phyloP scores from a whole-genome alignment of 2,888 invertebrate species.

The Priocnemis perturbator region DNA sequence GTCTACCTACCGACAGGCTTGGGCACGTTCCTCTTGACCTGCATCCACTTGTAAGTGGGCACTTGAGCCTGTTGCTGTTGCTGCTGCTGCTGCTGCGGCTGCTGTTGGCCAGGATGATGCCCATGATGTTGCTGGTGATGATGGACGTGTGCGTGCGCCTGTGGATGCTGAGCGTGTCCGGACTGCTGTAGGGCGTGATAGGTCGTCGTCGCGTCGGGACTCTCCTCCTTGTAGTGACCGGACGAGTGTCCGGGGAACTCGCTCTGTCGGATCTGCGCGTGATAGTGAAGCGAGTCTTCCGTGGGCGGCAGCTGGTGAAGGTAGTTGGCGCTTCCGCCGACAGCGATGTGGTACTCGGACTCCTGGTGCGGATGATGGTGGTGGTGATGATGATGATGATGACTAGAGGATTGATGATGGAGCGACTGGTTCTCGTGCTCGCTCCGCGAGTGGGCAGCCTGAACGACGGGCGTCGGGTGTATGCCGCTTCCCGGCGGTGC shows the following conservation, averaged over 20 bases:
- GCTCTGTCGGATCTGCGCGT: conserved; percentile 69
- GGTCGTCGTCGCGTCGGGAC: conserved; percentile 65
- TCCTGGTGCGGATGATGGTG: conserved; percentile 77
- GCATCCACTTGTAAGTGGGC: conserved; percentile 99
- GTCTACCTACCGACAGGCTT: conserved; percentile 88
- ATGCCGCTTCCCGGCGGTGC: conserved; percentile 45
- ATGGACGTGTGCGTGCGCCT: conserved; percentile 70
- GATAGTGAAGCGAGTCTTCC: conserved; percentile 69
- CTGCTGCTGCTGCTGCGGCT: conserved; percentile 66
- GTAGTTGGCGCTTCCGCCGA: conserved; percentile 64
- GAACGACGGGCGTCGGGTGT: conserved; percentile 54
- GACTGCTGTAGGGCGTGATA: conserved; percentile 72
- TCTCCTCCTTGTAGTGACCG: conserved; percentile 80
- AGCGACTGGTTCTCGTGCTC: conserved; percentile 64
- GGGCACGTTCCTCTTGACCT: conserved; percentile 96
- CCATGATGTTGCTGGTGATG: conserved; percentile 70
- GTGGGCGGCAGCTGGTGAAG: conserved; percentile 62
- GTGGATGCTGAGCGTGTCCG: conserved; percentile 71
- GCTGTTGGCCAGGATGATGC: conserved; percentile 67
- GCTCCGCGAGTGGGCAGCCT: conserved; percentile 54
- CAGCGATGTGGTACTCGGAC: conserved; percentile 77
- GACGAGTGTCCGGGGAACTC: conserved; percentile 78
- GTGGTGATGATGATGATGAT: conserved; percentile 77
- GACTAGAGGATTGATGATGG: conserved; percentile 69
- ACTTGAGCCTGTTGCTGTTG: conserved; percentile 80